phyloP scores from a whole-genome alignment of 2,888 invertebrate genomes.

The Drosophila atripex region DNA sequence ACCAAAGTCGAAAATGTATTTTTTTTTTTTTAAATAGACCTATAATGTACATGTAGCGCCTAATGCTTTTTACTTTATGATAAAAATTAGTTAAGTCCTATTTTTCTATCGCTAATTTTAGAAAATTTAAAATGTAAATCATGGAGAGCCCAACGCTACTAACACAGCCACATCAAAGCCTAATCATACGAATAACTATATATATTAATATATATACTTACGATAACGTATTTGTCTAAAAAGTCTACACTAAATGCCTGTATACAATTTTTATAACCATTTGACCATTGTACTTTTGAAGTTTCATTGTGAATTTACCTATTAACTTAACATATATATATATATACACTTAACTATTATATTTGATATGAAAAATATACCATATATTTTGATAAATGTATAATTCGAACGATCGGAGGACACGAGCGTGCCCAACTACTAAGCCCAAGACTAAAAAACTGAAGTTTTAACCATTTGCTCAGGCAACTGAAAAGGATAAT shows the following conservation, averaged over 20 bases:
- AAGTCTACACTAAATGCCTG: slow-evolving; percentile 7
- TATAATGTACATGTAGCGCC: slow-evolving; percentile 19
- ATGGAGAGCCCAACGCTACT: slow-evolving; percentile 58
- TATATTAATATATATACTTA: slow-evolving; percentile 9
- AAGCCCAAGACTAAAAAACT: slow-evolving; percentile 28
- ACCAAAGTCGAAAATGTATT: slow-evolving; percentile 76
- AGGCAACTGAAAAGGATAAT: slow-evolving; percentile 64
- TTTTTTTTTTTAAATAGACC: slow-evolving; percentile 44
- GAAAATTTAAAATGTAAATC: slow-evolving; percentile 24
- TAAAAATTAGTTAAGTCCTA: slow-evolving; percentile 36
- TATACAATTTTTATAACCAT: slow-evolving; percentile 17
- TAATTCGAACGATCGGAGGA: slow-evolving; percentile 18
- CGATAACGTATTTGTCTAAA: slow-evolving; percentile 24
- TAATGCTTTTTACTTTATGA: slow-evolving; percentile 42
- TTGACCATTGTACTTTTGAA: slow-evolving; percentile 59
- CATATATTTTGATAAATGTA: slow-evolving; percentile 40
- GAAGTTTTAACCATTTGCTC: slow-evolving; percentile 52
- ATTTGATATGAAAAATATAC: slow-evolving; percentile 27
- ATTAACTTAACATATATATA: slow-evolving; percentile 36
- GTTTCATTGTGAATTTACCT: slow-evolving; percentile 55
- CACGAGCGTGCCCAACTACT: slow-evolving; percentile 14
- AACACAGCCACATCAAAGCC: slow-evolving; percentile 42
- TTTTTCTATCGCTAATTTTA: slow-evolving; percentile 26
- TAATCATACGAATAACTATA: slow-evolving; percentile 25
- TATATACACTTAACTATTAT: slow-evolving; percentile 37